These are phyloP conservation scores for Phortica variegata DNA, from an alignment of 1,140 invertebrate genomes.

Conservation along the genomic window DNA sequence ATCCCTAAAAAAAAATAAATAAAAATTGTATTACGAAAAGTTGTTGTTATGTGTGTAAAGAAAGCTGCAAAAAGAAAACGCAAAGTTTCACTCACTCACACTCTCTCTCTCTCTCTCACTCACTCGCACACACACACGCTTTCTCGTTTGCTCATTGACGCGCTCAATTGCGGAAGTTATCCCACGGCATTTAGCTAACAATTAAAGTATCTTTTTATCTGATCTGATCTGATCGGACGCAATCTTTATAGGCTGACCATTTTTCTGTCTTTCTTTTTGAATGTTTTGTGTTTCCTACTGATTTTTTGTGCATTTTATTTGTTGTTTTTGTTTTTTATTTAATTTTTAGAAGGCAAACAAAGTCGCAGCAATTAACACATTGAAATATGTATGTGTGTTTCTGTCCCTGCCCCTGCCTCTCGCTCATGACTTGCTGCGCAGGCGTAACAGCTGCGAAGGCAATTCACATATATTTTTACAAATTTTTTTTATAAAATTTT, in stretches of 20 bases:
- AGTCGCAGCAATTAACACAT: not conserved
- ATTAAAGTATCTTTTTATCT: too few species aligned
- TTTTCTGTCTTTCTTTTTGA: too few species aligned
- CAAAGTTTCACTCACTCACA: constrained; percentile 13
- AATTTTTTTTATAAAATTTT: not conserved
- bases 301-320: too few species aligned
- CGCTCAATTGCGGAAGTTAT: constrained; percentile 52
- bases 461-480: not conserved
- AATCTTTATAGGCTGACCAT: too few species aligned
- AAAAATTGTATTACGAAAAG: constrained; percentile 39
- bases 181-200: constrained; percentile 37
- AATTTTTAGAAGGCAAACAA: too few species aligned
- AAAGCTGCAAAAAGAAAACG: constrained; percentile 7
- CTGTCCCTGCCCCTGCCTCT: not conserved
- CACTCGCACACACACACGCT: constrained; percentile 25
- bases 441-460: constrained; percentile 24
- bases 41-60: too few species aligned
- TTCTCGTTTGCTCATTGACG: constrained; percentile 17
- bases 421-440: not conserved
- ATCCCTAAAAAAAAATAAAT: not conserved
- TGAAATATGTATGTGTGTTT: not conserved
- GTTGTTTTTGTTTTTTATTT: not conserved
- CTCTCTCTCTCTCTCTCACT: constrained; percentile 17
- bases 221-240: too few species aligned
- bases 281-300: too few species aligned